Evolutionary conservation across 2,888 invertebrate species (phyloP), one percentile per base, ranked within the genome.

Genomic region (Gymnocheta viridis): DNA sequence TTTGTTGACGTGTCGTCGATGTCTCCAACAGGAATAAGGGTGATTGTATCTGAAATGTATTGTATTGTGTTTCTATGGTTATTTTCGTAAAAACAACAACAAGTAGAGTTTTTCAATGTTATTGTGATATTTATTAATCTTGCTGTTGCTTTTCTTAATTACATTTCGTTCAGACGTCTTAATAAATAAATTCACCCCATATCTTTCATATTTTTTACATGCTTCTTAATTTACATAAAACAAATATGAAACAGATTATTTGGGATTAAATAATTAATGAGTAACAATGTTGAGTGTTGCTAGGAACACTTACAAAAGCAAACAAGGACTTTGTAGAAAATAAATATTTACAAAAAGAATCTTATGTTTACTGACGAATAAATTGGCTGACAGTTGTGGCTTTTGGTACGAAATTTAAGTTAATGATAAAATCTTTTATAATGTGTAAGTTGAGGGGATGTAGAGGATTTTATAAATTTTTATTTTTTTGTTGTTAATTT

Each of bases 241-340:
- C 2, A n/a, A 27, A 60, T 14, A 38, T 60, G 32, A 5, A n/a
- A 35, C 22, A 60, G n/a, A 60, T 60, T 38, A 38, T 47, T 47
- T 47, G 47, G 19, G 38, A 60, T 60, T 38, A 38, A 60, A 60
- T 60, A 38, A 38, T 60, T 60, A 60, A 60, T 60, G 60, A n/a
- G 7, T 38, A 38, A 22, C 22, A 38, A 10, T 22, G 14, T 22
- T 35, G 22, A 32, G 60, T 60, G 60, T 38, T 14, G 12, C 10
- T 19, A 7, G 22, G 0, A 60, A 38, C 38, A 14, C 38, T 38
- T 38, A 38, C 22, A 14, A 22, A 19, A 7, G 17, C 35, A 4
- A 12, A 38, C 14, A 60, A 32, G 17, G 4, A 17, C 9, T 29
- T 14, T n/a, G 1, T 5, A 10, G 14, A 38, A 38, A 12, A 38